Base-by-base conservation (phyloP, 2,797 vertebrate species). In the Chaenodraco wilsoni region DNA sequence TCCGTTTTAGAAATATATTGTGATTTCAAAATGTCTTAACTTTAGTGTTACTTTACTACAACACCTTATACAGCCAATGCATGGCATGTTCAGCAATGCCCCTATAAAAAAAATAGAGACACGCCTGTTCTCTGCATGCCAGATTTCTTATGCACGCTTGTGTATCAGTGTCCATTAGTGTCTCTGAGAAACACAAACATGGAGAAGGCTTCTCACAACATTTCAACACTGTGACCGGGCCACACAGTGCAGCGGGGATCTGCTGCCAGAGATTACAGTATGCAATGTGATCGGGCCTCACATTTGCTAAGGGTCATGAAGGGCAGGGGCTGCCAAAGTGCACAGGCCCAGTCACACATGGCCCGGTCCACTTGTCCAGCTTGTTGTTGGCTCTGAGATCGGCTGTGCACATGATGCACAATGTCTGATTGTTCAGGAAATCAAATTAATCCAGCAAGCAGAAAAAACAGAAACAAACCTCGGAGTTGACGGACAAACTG, bases 211-310 rank as follows among this genome's bases (percentile, higher is more conserved):
- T 61, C 67, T 70, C 15, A 52, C 10, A 65, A 45, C 16, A 48
- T 82, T 82, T 82, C 71, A 72, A 69, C 72, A 81, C 45, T 63
- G 14, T 63, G 74, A 69, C 69, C 27, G 50, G 69, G 70, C 76
- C 71, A 62, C 49, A 51, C 70, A 62, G 81, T 57, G 72, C 74
- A 80, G 79, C 33, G n/a, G 72, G 52, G 51, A 79, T 82, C 76
- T 74, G 68, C 72, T 87, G 84, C 81, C 83, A 85, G 87, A 68
- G 84, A 88, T 84, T 86, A 84, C 82, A 79, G 75, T 63, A 54
- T 85, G 92, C 83, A 93, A 91, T 76, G 83, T 67, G 90, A 94
- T 87, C 92, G 83, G 82, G 76, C 85, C 81, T 85, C 67, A 74
- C 78, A 87, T 91, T 89, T 89, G 84, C 76, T 49, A 37, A 69